Conservation (phyloP, 2,113 vertebrate species). For the Ptychochromis oligacanthus region DNA sequence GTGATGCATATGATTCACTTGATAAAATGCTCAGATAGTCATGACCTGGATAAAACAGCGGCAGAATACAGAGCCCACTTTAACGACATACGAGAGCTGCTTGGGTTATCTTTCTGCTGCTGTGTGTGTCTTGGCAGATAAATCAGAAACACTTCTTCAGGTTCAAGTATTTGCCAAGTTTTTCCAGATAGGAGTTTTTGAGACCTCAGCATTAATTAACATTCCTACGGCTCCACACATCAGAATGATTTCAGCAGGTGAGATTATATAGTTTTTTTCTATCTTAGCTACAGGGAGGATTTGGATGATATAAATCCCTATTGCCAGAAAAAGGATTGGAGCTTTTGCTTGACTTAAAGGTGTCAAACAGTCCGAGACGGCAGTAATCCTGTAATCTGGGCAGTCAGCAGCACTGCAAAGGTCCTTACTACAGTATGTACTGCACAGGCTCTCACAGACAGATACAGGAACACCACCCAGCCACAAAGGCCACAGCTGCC, state of each 20-base stretch:
- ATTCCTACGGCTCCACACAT: conserved; percentile 31
- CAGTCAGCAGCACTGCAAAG: conserved; percentile 53
- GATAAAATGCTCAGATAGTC: conserved; percentile 35
- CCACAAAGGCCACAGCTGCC: conserved; percentile 51
- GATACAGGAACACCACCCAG: conserved; percentile 25
- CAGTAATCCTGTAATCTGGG: conserved; percentile 68
- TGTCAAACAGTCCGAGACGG: conserved; percentile 50
- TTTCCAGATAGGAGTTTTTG: conserved; percentile 1
- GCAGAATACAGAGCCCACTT: conserved; percentile 12
- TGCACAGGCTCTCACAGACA: conserved; percentile 1
- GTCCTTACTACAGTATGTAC: conserved; percentile 17
- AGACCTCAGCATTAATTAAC: conserved; percentile 40
- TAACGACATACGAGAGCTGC: background rate
- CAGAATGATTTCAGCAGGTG: conserved; percentile 20
- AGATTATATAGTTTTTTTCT: conserved; percentile 43
- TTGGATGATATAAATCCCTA: conserved; percentile 59
- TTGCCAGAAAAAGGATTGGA: conserved; percentile 46
- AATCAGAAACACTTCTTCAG: conserved; percentile 19
- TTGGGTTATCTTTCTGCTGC: background rate
- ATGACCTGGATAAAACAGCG: background rate
- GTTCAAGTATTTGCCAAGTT: conserved; percentile 21
- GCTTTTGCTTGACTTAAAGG: conserved; percentile 55
- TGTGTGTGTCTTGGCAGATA: conserved; percentile 4
- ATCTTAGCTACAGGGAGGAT: conserved; percentile 47
- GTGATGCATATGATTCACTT: conserved; percentile 40